Evolutionary conservation across 2,797 vertebrate species (phyloP).

Genomic region (Schizopygopsis malacanthus): DNA sequence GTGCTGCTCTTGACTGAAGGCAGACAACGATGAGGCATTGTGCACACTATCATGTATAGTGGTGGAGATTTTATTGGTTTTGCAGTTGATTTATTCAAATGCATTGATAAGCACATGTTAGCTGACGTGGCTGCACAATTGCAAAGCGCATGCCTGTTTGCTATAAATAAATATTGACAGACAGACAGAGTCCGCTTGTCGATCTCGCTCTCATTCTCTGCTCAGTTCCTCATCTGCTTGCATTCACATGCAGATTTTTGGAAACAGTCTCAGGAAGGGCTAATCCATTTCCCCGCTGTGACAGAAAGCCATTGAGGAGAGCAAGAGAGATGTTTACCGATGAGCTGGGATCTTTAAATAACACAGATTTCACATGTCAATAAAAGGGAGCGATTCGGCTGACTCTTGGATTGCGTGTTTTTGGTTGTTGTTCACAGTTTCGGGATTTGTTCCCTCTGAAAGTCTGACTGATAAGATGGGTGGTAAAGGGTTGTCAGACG

Average conservation of each 20-base stretch:
- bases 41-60: background rate
- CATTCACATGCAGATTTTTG: slow-evolving; percentile 51
- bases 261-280: slow-evolving; percentile 45
- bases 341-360: slow-evolving; percentile 44
- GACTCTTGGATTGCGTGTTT: slow-evolving; percentile 22
- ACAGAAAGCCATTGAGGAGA: slow-evolving; percentile 47
- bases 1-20: too few relatives aligned
- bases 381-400: slow-evolving; percentile 22
- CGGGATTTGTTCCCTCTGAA: slow-evolving; percentile 8
- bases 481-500: background rate
- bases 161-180: slow-evolving; percentile 44
- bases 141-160: background rate
- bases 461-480: slow-evolving; percentile 20
- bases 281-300: slow-evolving; percentile 48
- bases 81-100: slow-evolving; percentile 18
- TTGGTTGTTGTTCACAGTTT: slow-evolving; percentile 4
- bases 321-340: slow-evolving; percentile 35
- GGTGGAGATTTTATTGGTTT: slow-evolving; percentile 20
- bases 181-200: slow-evolving; percentile 1
- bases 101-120: slow-evolving; percentile 30
- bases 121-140: slow-evolving; percentile 7
- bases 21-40: background rate
- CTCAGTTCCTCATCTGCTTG: slow-evolving; percentile 24
- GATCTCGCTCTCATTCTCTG: slow-evolving; percentile 17
- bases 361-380: slow-evolving; percentile 43